Conservation (phyloP, 2,113 vertebrate genomes). For the Gambusia affinis region DNA sequence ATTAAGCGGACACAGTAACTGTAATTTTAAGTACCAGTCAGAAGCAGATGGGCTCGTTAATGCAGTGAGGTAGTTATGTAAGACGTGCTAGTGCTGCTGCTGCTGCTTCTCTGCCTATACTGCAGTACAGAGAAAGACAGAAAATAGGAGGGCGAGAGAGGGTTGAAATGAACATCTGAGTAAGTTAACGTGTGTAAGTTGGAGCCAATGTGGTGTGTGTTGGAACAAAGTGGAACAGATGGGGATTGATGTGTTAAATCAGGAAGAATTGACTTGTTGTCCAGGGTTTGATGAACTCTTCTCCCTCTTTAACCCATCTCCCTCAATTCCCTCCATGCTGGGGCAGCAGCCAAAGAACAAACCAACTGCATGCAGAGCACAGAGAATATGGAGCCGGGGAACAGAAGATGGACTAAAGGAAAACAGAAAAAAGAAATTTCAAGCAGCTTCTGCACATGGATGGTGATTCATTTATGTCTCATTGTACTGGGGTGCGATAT, state of each 20-base stretch:
- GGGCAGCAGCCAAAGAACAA: slow-evolving; percentile 34
- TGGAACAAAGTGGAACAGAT: slow-evolving; percentile 24
- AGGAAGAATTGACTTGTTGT: slow-evolving; percentile 70
- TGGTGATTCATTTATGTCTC: slow-evolving; percentile 40
- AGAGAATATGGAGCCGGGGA: not conserved
- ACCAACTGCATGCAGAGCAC: slow-evolving; percentile 14
- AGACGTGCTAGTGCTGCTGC: slow-evolving; percentile 63
- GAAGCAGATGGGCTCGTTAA: slow-evolving; percentile 75
- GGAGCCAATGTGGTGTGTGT: not conserved
- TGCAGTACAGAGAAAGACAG: slow-evolving; percentile 48
- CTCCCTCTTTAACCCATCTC: slow-evolving; percentile 65
- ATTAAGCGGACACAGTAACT: slow-evolving; percentile 31
- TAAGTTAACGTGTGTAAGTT: slow-evolving; percentile 19
- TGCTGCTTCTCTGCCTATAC: slow-evolving; percentile 55
- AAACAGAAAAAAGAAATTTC: not conserved
- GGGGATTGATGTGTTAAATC: slow-evolving; percentile 58
- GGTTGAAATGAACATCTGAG: slow-evolving; percentile 16
- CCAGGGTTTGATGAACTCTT: slow-evolving; percentile 63
- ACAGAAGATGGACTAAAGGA: slow-evolving; percentile 1
- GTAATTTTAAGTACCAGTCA: slow-evolving; percentile 55
- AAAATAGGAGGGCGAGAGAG: not conserved
- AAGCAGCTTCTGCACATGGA: slow-evolving; percentile 28
- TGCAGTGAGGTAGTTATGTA: slow-evolving; percentile 74
- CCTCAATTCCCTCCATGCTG: slow-evolving; percentile 52
- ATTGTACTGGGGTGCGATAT: slow-evolving; percentile 12